Conservation (phyloP, 2,797 vertebrate species). For the Sciurus vulgaris region DNA sequence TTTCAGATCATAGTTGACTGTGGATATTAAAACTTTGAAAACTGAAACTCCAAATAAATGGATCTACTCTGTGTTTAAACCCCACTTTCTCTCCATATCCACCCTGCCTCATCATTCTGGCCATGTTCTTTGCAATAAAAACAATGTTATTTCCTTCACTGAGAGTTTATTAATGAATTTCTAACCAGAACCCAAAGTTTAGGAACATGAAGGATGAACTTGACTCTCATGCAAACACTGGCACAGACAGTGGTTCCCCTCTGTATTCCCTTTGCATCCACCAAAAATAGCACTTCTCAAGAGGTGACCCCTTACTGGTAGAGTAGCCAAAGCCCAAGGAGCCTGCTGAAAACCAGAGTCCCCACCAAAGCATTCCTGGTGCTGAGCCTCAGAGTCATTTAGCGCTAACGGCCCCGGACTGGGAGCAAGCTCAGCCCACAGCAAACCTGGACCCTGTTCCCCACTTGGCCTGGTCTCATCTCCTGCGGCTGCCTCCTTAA, state of each 20-base stretch:
- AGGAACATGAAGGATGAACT: constrained; percentile 54
- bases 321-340: constrained; percentile 69
- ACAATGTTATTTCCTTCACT: neutral
- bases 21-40: neutral
- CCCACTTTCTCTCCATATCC: neutral
- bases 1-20: neutral
- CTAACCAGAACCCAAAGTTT: constrained; percentile 65
- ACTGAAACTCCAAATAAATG: neutral
- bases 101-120: neutral
- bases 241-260: neutral
- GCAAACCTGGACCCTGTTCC: constrained; percentile 81
- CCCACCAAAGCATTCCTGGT: constrained; percentile 69
- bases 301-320: constrained; percentile 72
- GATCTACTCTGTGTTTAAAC: neutral
- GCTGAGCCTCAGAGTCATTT: constrained; percentile 54
- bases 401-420: constrained; percentile 40
- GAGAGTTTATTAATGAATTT: constrained; percentile 40
- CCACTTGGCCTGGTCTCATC: constrained; percentile 68
- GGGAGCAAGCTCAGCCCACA: constrained; percentile 77
- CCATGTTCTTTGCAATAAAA: constrained; percentile 60
- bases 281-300: constrained; percentile 75
- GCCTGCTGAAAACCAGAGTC: constrained; percentile 83
- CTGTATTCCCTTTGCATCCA: constrained; percentile 71
- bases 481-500: constrained; percentile 23
- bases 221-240: neutral